Conservation (phyloP, 2,113 vertebrate species). For the Ploceus nigricollis region DNA sequence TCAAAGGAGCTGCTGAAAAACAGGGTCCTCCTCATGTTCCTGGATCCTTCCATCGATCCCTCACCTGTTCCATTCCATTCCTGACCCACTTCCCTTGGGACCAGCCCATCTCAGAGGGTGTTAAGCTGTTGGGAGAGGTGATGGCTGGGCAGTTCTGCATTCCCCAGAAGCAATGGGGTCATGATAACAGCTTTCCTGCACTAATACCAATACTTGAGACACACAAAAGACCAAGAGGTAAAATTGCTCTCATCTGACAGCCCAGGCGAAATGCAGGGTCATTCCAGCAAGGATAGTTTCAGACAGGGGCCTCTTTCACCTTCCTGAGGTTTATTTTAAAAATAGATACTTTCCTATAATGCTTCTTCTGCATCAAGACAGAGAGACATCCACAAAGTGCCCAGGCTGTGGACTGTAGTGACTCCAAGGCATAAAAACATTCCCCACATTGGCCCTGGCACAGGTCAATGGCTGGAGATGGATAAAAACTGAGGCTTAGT, state of each 20-base stretch:
- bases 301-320: neutral
- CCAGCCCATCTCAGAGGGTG: neutral
- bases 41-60: neutral
- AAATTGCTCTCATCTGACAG: neutral
- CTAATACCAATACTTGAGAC: neutral
- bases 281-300: neutral
- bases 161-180: neutral
- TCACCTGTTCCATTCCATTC: accelerated
- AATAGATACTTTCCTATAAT: neutral
- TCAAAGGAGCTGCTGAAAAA: neutral
- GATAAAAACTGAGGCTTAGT: neutral
- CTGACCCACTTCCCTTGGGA: neutral
- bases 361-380: neutral
- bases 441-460: neutral
- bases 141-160: neutral
- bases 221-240: neutral
- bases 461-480: neutral
- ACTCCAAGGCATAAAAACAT: neutral
- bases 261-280: neutral
- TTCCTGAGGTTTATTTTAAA: neutral
- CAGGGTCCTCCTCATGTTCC: neutral
- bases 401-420: neutral
- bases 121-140: neutral
- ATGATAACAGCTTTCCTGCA: neutral
- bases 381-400: neutral